These are phyloP conservation scores for Dendrocincla tyrannina DNA, from an alignment of 2,797 vertebrate genomes.

Conservation along the genomic window DNA sequence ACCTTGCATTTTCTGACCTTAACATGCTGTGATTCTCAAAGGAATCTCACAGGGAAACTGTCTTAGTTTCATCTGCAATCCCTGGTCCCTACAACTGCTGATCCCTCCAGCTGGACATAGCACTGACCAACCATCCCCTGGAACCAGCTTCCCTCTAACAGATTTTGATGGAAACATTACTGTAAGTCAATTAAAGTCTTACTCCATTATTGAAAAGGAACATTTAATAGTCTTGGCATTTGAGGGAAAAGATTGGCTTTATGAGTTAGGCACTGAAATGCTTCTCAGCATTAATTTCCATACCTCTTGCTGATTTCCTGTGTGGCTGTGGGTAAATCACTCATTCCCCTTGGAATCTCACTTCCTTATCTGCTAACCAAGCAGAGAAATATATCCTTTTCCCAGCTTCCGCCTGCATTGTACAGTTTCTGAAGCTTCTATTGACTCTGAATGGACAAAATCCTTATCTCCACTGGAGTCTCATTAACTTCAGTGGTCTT, in stretches of 20 bases:
- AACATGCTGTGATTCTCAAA: neutral
- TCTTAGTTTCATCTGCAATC: neutral
- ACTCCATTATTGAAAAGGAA: neutral
- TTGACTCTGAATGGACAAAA: neutral
- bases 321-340: slow-evolving; percentile 3
- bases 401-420: neutral
- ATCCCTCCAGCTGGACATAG: neutral
- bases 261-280: slow-evolving; percentile 27
- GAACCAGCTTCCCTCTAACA: neutral
- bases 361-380: neutral
- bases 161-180: neutral
- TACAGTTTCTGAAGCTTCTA: neutral
- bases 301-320: slow-evolving; percentile 31
- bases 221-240: slow-evolving; percentile 30
- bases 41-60: neutral
- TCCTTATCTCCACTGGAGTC: neutral
- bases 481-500: neutral
- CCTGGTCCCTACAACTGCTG: neutral
- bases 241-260: slow-evolving; percentile 35
- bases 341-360: neutral
- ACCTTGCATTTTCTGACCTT: neutral
- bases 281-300: slow-evolving; percentile 49
- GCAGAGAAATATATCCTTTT: neutral
- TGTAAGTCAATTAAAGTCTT: neutral
- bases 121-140: neutral